These are phyloP conservation scores for Silurus glanis DNA, from an alignment of 2,113 vertebrate genomes.

Conservation along the genomic window DNA sequence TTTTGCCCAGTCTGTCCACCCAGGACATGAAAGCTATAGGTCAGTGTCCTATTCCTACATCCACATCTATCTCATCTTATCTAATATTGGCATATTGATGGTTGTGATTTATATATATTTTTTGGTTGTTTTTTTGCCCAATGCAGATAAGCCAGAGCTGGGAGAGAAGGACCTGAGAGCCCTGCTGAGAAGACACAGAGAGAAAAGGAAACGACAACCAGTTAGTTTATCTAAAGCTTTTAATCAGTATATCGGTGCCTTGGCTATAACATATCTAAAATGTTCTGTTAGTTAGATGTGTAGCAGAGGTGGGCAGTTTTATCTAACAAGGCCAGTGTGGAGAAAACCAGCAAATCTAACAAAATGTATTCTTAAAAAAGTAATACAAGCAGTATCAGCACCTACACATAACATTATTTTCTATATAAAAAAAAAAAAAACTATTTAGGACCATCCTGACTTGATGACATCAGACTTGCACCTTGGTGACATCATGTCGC, in stretches of 20 bases:
- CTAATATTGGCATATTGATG: background rate
- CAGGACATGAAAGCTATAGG: conserved; percentile 93
- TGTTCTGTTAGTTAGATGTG: background rate
- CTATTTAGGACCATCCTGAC: conserved; percentile 89
- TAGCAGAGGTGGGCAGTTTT: background rate
- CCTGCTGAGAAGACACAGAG: conserved; percentile 88
- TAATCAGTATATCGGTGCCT: background rate
- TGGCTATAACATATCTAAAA: background rate
- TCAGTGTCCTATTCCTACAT: conserved; percentile 60
- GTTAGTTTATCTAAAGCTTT: conserved; percentile 71
- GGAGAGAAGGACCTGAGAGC: conserved; percentile 85
- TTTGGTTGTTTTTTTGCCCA: conserved; percentile 37
- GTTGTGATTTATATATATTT: background rate
- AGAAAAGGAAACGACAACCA: conserved; percentile 91
- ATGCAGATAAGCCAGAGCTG: conserved; percentile 86
- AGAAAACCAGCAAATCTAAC: background rate
- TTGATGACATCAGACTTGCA: conserved; percentile 87
- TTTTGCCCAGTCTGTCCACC: conserved; percentile 89
- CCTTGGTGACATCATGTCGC: conserved; percentile 87
- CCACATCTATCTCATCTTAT: background rate
- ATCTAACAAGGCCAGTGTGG: background rate
- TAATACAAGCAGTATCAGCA: background rate
- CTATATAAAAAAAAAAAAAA: conserved; percentile 41
- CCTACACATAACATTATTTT: background rate
- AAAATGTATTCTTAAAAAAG: too few relatives aligned